Evolutionary conservation across 2,888 invertebrate species (phyloP), one percentile per base, ranked within the genome.

Genomic region (Dorcus parallelipipedus): DNA sequence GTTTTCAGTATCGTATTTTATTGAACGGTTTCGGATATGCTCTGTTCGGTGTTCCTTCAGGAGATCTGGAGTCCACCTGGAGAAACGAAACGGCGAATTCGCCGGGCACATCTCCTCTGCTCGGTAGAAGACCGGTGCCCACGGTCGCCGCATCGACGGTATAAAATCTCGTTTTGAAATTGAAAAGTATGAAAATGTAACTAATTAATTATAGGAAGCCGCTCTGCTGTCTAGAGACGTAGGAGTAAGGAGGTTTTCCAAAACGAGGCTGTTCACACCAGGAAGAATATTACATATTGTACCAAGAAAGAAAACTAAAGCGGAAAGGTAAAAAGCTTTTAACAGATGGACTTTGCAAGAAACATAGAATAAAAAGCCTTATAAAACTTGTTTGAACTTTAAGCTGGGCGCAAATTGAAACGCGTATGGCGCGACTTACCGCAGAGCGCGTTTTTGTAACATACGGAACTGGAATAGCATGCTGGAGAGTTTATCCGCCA

Each of bases 11-110:
- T 75, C 89, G 92, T 64, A 90, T 94, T 69, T 84, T 94, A 77
- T 82, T 93, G 64, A 91, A 92, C 76, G 93, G 92, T 3, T 89
- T 90, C 72, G 90, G 91, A 48, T 90, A 90, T 75, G 86, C 88
- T 7, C 72, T 91, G 4, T 91, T 91, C 76, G 90, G 90, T 2
- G 88, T 90, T 17, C 89, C 90, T 0, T 85, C 88, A 0, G 81
- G 87, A 9, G 89, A 89, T 75, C 77, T 90, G 58, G 87, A 88
- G 71, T 85, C 86, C 2, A 88, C 87, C 0, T 90, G 90, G 90
- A 81, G 85, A 48, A 82, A 86, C 68, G 86, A 86, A 9, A 82
- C 82, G 56, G 85, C 86, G 9, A 56, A 65, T 17, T 73, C 75
- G 42, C 76, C 79, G 4, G 81, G 81, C 33, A 74, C 78, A 51